phyloP scores from a whole-genome alignment of 2,888 invertebrate genomes.

The Pegoplata infirma region DNA sequence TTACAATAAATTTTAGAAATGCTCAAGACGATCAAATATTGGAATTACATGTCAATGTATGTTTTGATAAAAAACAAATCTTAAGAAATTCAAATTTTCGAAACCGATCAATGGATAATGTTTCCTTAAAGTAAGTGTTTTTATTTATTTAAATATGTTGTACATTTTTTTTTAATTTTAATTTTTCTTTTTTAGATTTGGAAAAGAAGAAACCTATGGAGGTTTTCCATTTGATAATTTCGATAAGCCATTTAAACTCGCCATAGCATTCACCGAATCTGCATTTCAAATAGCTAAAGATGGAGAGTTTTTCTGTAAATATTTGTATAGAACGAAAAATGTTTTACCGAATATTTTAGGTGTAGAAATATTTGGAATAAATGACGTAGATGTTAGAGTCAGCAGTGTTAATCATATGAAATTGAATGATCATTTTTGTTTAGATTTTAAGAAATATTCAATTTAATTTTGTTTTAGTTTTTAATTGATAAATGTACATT shows the following conservation, averaged over 20 bases:
- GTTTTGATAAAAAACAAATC: slow-evolving; percentile 18
- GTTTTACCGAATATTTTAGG: slow-evolving; percentile 20
- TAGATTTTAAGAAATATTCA: too few species aligned
- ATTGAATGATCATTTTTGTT: slow-evolving; percentile 16
- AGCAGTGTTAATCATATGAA: slow-evolving; percentile 16
- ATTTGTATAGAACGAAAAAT: slow-evolving; percentile 6
- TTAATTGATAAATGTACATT: too few species aligned
- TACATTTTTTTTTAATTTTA: neutral
- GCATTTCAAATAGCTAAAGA: slow-evolving; percentile 37
- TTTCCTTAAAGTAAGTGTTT: too few species aligned
- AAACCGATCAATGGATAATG: too few species aligned
- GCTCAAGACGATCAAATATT: neutral
- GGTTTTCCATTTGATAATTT: slow-evolving; percentile 35
- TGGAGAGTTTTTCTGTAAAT: slow-evolving; percentile 15
- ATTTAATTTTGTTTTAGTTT: too few species aligned
- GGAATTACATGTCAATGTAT: slow-evolving; percentile 29
- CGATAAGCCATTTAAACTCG: slow-evolving; percentile 27
- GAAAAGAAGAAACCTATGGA: neutral
- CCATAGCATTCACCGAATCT: slow-evolving; percentile 24
- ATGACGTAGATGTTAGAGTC: slow-evolving; percentile 10
- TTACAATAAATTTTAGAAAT: slow-evolving; percentile 29
- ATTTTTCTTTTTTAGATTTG: slow-evolving; percentile 11
- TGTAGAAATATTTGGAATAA: slow-evolving; percentile 20
- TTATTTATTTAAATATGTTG: too few species aligned
- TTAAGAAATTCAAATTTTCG: slow-evolving; percentile 27